Conservation (phyloP, 1,140 invertebrate genomes). For the Nephila pilipes region DNA sequence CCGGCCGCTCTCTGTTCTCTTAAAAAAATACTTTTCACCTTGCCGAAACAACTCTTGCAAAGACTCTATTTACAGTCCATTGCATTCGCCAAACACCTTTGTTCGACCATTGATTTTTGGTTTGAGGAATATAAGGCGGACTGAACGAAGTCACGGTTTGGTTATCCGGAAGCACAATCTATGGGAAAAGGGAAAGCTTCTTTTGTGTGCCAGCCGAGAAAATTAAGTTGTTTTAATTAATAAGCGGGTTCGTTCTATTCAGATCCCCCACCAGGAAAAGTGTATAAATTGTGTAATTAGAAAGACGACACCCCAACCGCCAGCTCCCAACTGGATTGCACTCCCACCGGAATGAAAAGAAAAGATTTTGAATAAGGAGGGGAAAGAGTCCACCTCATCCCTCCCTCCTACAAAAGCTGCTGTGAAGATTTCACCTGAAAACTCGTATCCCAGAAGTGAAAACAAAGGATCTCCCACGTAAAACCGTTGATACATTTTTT, state of each 20-base stretch:
- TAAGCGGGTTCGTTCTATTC: conserved; percentile 45
- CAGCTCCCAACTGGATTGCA: conserved; percentile 31
- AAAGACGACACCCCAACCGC: conserved; percentile 28
- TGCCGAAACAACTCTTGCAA: conserved; percentile 38
- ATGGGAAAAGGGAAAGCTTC: conserved; percentile 29
- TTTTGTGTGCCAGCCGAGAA: conserved; percentile 51
- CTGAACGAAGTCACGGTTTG: conserved; percentile 17
- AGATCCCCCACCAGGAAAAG: conserved; percentile 44
- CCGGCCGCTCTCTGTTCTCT: neutral
- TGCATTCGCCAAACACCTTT: conserved; percentile 58
- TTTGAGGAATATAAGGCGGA: neutral
- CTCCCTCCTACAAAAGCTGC: neutral
- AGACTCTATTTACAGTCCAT: conserved; percentile 32
- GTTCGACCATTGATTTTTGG: conserved; percentile 54
- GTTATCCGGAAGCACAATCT: conserved; percentile 41
- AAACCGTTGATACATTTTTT: conserved; percentile 6
- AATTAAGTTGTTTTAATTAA: conserved; percentile 67
- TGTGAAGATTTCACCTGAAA: conserved; percentile 31
- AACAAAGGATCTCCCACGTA: conserved; percentile 5
- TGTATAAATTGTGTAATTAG: conserved; percentile 69
- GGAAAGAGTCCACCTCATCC: neutral
- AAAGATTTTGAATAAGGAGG: conserved; percentile 45
- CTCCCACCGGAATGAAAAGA: conserved; percentile 38
- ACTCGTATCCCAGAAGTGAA: neutral
- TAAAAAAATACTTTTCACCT: conserved; percentile 31